phyloP scores from a whole-genome alignment of 2,797 vertebrate genomes.

The Pitangus sulphuratus region DNA sequence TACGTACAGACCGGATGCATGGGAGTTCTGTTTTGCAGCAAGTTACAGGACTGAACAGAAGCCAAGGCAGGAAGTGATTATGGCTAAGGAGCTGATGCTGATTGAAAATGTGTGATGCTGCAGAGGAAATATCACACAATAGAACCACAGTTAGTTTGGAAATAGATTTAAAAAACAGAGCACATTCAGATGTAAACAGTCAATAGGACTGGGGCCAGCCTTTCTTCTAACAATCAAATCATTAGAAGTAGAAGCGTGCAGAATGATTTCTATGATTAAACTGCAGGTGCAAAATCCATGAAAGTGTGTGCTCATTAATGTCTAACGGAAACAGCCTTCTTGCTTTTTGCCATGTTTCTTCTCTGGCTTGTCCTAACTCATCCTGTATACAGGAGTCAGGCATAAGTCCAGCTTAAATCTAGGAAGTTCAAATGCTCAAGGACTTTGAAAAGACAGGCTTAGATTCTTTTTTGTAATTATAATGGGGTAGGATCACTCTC shows the following conservation, averaged over 20 bases:
- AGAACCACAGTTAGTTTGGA: not conserved
- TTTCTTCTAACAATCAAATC: not conserved
- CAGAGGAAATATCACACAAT: conserved; percentile 37
- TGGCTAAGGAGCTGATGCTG: not conserved
- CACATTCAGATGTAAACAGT: conserved; percentile 18
- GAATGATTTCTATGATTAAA: not conserved
- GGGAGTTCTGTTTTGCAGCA: not conserved
- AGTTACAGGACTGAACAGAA: not conserved
- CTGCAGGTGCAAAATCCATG: not conserved
- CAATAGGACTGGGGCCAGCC: not conserved
- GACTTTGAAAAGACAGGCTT: not conserved
- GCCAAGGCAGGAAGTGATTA: conserved; percentile 50
- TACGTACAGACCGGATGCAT: accelerated
- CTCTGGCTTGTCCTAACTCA: not conserved
- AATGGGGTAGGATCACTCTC: not conserved
- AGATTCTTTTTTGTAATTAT: not conserved
- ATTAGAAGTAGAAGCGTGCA: not conserved
- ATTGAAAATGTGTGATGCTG: conserved; percentile 25
- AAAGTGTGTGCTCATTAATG: accelerated
- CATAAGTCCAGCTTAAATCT: not conserved
- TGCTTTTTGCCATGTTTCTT: not conserved
- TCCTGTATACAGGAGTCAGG: not conserved
- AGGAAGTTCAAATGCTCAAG: not conserved
- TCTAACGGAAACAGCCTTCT: not conserved
- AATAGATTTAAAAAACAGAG: not conserved